Evolutionary conservation across 2,113 vertebrate genomes (phyloP), one percentile per base, ranked within the genome.

Genomic region (Xenopus borealis): DNA sequence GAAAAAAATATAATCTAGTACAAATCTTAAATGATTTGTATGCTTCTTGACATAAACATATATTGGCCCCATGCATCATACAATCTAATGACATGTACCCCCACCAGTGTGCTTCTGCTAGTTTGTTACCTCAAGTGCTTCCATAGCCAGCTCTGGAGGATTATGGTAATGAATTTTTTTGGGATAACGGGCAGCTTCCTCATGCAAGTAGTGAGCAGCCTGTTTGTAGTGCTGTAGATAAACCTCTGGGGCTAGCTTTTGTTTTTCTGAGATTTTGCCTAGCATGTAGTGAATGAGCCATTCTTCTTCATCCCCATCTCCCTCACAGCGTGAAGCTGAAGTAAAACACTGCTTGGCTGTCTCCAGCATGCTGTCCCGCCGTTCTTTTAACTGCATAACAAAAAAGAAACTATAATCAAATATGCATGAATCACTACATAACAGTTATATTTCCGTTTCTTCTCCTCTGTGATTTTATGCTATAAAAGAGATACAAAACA

Each of bases 201-300:
- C 97, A 0, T 99, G 96, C 68, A 99, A 81, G 85, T 94, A 96
- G 68, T 97, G 87, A 20, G 91, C 93, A 1, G 96, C 96, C 89
- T 96, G 94, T 78, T 96, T 92, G 85, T 97, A 99, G 72, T 98
- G 94, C 66, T 88, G 86, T 80, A 99, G 86, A 83, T 95, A 98
- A 20, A 95, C 88, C 1, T 87, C 81, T 0, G 95, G 94, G 0
- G 93, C 81, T 66, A 92, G 87, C 59, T 91, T 94, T 81, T 93
- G 95, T 82, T 99, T 99, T 89, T 98, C 97, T 0, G 95, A 93
- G 10, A 99, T 97, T 89, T 99, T 99, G n/a, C 94, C 97, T 81
- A 98, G 89, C 97, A 99, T 99, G 89, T 99, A 99, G 80, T 98
- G 95, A 78, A 98, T 97, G 18, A 99, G 94, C 97, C 97, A 98